phyloP scores from a whole-genome alignment of 2,113 vertebrate genomes.

The Phalacrocorax pelagicus region DNA sequence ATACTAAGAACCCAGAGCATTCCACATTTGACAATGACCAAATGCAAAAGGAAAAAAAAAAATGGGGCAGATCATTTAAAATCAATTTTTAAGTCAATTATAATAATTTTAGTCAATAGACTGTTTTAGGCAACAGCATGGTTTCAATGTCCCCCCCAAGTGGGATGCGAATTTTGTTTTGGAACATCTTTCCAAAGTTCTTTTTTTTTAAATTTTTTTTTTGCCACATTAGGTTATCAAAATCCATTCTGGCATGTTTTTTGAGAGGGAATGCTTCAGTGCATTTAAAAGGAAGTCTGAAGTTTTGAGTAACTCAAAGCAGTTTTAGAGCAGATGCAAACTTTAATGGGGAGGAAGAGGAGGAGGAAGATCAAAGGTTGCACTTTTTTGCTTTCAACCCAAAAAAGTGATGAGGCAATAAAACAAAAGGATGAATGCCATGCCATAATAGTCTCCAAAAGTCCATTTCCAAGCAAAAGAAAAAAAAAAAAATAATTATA shows the following conservation, averaged over 20 bases:
- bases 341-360: conserved; percentile 80
- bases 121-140: conserved; percentile 86
- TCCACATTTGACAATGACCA: conserved; percentile 86
- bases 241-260: conserved; percentile 83
- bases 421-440: conserved; percentile 93
- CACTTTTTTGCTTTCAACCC: conserved; percentile 93
- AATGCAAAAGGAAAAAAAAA: conserved; percentile 77
- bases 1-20: conserved; percentile 84
- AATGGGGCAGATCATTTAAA: conserved; percentile 79
- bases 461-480: conserved; percentile 90
- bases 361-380: conserved; percentile 82
- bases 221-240: conserved; percentile 75
- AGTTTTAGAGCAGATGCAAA: conserved; percentile 83
- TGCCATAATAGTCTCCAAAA: conserved; percentile 90
- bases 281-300: conserved; percentile 84
- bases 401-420: conserved; percentile 93
- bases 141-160: conserved; percentile 76
- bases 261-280: conserved; percentile 84
- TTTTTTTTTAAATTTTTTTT: conserved; percentile 38
- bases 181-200: conserved; percentile 70
- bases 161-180: conserved; percentile 69
- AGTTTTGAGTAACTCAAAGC: conserved; percentile 86
- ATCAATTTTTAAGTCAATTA: conserved; percentile 71
- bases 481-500: conserved; percentile 85
- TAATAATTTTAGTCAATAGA: conserved; percentile 4